Percentiles rank a stretch among this genome's conserved stretches.
phyloP scores from a whole-genome alignment of 2,797 vertebrate genomes.

The Sarcoramphus papa region DNA sequence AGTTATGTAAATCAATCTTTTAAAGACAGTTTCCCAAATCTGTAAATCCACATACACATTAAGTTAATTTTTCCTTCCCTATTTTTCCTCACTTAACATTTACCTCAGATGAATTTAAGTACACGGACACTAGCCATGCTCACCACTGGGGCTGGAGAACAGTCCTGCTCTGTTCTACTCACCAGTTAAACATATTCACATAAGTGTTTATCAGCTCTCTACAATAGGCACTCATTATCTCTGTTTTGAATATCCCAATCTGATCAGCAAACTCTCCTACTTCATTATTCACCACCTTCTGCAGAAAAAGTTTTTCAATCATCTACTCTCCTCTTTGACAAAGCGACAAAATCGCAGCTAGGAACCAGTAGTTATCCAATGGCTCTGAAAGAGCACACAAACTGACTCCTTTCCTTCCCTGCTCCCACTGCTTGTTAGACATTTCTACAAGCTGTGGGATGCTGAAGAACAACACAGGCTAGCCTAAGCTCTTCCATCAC shows the following conservation, averaged over 20 bases:
- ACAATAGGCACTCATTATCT: not conserved
- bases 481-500: not conserved
- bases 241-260: not conserved
- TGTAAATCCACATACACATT: not conserved
- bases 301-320: not conserved
- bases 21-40: not conserved
- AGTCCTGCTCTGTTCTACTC: not conserved
- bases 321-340: not conserved
- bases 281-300: not conserved
- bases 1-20: not conserved
- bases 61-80: not conserved
- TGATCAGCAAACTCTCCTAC: not conserved
- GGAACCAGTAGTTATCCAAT: not conserved
- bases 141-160: not conserved
- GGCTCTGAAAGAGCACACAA: not conserved
- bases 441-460: not conserved
- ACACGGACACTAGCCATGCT: not conserved
- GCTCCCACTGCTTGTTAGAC: not conserved
- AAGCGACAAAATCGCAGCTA: not conserved
- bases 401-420: not conserved
- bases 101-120: not conserved
- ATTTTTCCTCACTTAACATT: not conserved
- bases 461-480: not conserved
- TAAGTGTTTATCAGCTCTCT: not conserved
- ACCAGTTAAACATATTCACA: not conserved